Evolutionary conservation across 2,888 invertebrate genomes (phyloP).

Genomic region (Thelaira solivaga): DNA sequence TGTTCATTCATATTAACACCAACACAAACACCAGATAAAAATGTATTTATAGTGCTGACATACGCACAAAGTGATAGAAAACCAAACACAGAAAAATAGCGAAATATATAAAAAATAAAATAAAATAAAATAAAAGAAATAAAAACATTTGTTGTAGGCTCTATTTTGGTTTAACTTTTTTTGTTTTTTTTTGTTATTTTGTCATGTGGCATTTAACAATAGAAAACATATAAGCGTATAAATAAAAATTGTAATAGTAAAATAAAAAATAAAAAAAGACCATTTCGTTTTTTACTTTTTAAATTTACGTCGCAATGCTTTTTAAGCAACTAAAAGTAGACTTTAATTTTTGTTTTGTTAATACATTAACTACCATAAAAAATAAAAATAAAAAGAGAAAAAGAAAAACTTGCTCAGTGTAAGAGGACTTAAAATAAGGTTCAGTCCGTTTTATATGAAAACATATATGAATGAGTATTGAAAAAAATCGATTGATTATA

Average conservation of each 20-base stretch:
- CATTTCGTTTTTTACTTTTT: conserved; percentile 21
- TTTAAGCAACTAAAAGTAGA: conserved; percentile 47
- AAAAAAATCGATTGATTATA: conserved; percentile 20
- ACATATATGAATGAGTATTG: neutral
- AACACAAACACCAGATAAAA: neutral
- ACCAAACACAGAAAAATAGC: neutral
- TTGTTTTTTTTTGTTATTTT: conserved; percentile 11
- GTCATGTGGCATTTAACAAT: conserved; percentile 42
- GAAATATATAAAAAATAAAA: neutral
- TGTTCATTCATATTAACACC: neutral
- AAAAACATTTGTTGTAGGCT: conserved; percentile 49
- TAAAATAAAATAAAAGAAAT: neutral
- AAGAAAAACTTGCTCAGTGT: neutral
- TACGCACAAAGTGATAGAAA: conserved; percentile 38
- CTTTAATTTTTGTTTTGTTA: conserved; percentile 20
- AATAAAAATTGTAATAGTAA: neutral
- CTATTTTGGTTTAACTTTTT: conserved; percentile 46
- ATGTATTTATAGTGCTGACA: conserved; percentile 43
- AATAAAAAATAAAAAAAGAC: conserved; percentile 18
- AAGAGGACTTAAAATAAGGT: neutral
- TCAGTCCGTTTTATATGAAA: conserved; percentile 13
- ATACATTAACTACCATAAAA: neutral
- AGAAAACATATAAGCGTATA: conserved; percentile 15
- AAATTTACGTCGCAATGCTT: conserved; percentile 37
- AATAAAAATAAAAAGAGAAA: neutral